A percentile compares a stretch with the other conserved stretches of the same genome.
These are phyloP conservation scores for Corvus hawaiiensis DNA, from an alignment of 2,113 vertebrate genomes.

Conservation along the genomic window DNA sequence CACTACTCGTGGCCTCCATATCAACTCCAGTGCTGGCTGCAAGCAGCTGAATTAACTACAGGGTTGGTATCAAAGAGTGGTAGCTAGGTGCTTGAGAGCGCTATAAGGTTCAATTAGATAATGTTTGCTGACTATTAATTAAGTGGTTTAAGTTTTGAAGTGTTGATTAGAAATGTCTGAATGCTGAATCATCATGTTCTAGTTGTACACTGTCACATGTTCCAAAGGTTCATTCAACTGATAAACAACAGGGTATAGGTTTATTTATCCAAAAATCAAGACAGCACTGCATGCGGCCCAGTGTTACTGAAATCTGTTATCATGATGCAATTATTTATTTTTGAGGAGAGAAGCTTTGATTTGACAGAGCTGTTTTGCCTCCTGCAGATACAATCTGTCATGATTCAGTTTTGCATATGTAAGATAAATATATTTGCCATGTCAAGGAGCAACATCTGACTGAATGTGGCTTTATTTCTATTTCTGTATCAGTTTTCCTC, in stretches of 20 bases:
- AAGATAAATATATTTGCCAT: not conserved
- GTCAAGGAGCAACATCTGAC: not conserved
- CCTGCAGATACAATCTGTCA: not conserved
- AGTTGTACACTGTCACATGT: not conserved
- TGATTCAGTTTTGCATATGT: not conserved
- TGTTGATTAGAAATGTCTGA: not conserved
- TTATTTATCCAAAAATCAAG: constrained; percentile 7
- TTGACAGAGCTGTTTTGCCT: not conserved
- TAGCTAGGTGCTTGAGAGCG: not conserved
- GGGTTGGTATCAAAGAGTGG: not conserved
- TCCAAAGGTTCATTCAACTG: not conserved
- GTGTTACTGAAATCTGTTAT: not conserved
- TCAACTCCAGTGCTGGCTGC: not conserved
- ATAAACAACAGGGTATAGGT: not conserved
- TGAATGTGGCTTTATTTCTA: not conserved
- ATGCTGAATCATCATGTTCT: not conserved
- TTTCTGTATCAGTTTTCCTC: not conserved
- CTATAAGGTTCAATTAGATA: constrained; percentile 5
- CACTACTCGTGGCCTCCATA: not conserved
- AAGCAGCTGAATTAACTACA: not conserved
- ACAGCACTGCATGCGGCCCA: not conserved
- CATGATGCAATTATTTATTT: not conserved
- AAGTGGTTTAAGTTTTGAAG: not conserved
- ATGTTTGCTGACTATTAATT: not conserved
- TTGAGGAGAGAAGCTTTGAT: not conserved